Conservation (phyloP, 2,797 vertebrate species). For the Anguilla pacifica region DNA sequence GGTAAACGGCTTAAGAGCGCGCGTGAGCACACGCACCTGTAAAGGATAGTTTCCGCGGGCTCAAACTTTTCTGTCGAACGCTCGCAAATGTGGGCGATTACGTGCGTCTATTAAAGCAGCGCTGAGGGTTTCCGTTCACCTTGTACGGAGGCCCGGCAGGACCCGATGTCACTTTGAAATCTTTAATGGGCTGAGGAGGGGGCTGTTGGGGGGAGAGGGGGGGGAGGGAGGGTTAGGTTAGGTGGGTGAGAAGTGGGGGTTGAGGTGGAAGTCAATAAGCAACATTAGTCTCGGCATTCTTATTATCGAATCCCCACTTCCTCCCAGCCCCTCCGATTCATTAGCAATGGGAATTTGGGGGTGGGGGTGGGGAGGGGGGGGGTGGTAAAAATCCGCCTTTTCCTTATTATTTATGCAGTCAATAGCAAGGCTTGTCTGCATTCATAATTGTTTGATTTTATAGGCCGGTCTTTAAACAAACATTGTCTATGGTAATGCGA, state of each 20-base stretch:
- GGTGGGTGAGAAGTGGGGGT: conserved; percentile 57
- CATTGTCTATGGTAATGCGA: conserved; percentile 94
- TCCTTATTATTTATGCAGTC: conserved; percentile 95
- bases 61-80: background rate
- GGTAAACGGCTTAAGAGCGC: background rate
- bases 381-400: conserved; percentile 56
- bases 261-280: conserved; percentile 74
- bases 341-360: conserved; percentile 86
- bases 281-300: conserved; percentile 80
- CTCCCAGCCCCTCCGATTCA: conserved; percentile 85
- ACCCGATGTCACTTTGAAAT: conserved; percentile 77
- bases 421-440: conserved; percentile 91
- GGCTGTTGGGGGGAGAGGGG: conserved; percentile 53
- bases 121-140: conserved; percentile 73
- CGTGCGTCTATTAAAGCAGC: background rate
- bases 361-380: too few species aligned
- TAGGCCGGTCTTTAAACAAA: conserved; percentile 97
- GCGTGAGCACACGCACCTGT: background rate
- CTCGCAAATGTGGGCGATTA: background rate
- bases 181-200: conserved; percentile 66
- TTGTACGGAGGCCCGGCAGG: conserved; percentile 75
- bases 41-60: background rate
- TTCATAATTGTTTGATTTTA: conserved; percentile 98
- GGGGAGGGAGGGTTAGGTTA: conserved; percentile 60
- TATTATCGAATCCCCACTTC: conserved; percentile 85